Conservation (phyloP, 2,888 invertebrate species). For the Lutraria lutraria region DNA sequence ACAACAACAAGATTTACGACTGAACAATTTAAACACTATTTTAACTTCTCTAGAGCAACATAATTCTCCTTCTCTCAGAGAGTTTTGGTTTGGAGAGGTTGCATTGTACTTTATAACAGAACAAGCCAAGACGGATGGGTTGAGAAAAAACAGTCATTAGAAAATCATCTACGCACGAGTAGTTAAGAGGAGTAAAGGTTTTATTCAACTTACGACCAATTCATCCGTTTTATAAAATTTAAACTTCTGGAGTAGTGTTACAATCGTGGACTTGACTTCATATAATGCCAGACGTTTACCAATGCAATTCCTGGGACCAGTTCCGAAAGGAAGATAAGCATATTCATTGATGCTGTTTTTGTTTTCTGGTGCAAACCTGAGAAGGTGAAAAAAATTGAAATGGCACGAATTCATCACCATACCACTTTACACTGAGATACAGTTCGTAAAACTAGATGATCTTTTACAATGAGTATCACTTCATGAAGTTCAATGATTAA, state of each 20-base stretch:
- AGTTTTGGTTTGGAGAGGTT: too few relatives aligned
- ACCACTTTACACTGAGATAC: not conserved
- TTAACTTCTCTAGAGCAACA: not conserved
- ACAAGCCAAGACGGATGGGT: too few relatives aligned
- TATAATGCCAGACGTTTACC: constrained; percentile 71
- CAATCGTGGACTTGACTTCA: constrained; percentile 70
- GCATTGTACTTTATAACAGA: too few relatives aligned
- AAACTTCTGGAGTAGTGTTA: constrained; percentile 67
- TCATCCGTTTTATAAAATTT: constrained; percentile 59
- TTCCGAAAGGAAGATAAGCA: constrained; percentile 70
- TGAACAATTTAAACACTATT: not conserved
- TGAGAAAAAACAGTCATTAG: not conserved
- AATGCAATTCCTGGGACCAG: constrained; percentile 72
- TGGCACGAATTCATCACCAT: not conserved
- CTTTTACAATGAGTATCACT: too few relatives aligned
- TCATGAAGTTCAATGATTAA: too few relatives aligned
- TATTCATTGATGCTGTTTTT: constrained; percentile 63
- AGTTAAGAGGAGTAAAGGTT: not conserved
- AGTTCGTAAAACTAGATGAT: too few relatives aligned
- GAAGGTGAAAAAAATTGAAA: not conserved
- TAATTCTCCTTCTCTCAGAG: too few relatives aligned
- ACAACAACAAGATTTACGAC: too few relatives aligned
- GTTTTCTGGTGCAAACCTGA: constrained; percentile 68
- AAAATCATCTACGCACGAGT: not conserved
- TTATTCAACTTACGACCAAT: constrained; percentile 51